Base-by-base conservation (phyloP, 2,113 vertebrate genomes). In the Morone chrysops region DNA sequence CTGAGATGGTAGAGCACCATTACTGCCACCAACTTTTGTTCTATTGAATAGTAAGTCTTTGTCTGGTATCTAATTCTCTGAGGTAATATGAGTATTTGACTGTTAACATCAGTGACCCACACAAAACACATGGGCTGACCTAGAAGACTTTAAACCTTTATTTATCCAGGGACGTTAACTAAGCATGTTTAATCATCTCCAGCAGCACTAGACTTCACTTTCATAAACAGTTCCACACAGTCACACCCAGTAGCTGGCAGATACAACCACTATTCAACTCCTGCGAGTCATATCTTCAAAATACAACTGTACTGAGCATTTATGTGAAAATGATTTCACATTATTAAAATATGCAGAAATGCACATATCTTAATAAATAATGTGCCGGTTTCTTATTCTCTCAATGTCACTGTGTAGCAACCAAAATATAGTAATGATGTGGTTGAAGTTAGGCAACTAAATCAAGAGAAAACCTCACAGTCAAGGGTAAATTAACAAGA, bases 111-210 rank as follows among this genome's bases (percentile, higher is more conserved):
- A 81, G 50, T 68, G 47, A 87, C 43, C 22, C 51, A 62, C 41
- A 70, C 11, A 48, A 79, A 83, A n/a, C 51, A 82, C 25, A 45
- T 43, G 41, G 38, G 43, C n/a, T 61, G 48, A 77, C 1, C 43
- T 9, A n/a, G 59, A 80, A 67, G 40, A 14, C 9, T 50, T 78
- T 16, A 50, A 67, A 71, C n/a, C 18, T 57, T 62, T 68, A 38
- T 87, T 87, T 85, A 66, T 75, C 47, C 31, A 75, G 10, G 36
- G 62, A 80, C 41, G 53, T 82, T 74, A 50, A 85, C 70, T 51
- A 56, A 57, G 63, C 51, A 22, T 56, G 56, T 81, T 75, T 69
- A 78, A 72, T 85, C 13, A 83, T 38, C 18, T 76, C 45, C 43
- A 81, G 65, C 45, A 80, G 69, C 17, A 69, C 36, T 5, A 4